phyloP scores from a whole-genome alignment of 2,113 vertebrate species.

The Malurus melanocephalus region DNA sequence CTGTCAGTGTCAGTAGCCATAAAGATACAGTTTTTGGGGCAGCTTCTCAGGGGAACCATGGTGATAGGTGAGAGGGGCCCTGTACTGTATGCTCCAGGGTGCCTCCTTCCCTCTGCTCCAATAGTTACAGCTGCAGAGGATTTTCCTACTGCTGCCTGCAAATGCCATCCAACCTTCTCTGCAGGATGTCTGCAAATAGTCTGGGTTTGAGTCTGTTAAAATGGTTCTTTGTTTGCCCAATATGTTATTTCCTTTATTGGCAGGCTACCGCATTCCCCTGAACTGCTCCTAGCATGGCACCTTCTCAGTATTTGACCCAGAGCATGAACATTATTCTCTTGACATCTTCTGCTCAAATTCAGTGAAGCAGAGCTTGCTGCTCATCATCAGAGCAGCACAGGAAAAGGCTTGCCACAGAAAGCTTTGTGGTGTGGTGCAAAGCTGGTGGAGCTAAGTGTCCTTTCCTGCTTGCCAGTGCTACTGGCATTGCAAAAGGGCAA shows the following conservation, averaged over 20 bases:
- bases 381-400: background rate
- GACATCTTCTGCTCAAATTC: background rate
- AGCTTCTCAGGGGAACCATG: background rate
- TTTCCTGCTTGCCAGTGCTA: background rate
- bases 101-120: background rate
- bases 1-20: background rate
- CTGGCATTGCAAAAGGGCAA: background rate
- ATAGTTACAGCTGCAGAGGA: background rate
- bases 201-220: background rate
- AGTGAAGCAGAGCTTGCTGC: background rate
- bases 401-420: background rate
- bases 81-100: background rate
- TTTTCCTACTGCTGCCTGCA: background rate
- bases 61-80: background rate
- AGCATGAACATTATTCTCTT: background rate
- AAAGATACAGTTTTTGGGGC: background rate
- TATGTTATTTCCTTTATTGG: background rate
- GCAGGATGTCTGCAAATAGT: background rate
- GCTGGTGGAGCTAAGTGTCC: background rate
- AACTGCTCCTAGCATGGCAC: rapidly evolving
- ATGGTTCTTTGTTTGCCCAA: background rate
- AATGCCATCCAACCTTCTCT: background rate
- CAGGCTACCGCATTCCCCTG: rapidly evolving
- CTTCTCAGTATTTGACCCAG: background rate
- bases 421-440: background rate